Percentiles rank a stretch among this genome's conserved stretches.
Conservation (phyloP, 2,888 invertebrate species). For the Tinea pellionella region DNA sequence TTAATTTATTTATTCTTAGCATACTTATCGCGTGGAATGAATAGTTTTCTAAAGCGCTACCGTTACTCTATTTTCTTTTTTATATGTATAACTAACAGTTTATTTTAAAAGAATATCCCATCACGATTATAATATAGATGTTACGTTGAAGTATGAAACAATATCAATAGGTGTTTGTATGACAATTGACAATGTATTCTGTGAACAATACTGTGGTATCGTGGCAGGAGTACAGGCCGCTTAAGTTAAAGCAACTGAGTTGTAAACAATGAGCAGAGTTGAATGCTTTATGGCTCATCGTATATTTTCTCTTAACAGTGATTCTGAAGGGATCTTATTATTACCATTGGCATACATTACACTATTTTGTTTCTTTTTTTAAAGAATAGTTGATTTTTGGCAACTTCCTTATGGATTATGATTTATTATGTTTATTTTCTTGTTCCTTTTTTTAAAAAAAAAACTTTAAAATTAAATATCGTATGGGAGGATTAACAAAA, state of each 20-base stretch:
- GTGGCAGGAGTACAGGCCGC: background rate
- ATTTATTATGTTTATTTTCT: slow-evolving; percentile 30
- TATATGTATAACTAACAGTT: slow-evolving; percentile 1
- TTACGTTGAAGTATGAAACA: background rate
- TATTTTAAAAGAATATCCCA: background rate
- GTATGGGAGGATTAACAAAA: background rate
- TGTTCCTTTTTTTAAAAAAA: background rate
- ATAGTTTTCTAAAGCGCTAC: slow-evolving; percentile 60
- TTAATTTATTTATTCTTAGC: background rate
- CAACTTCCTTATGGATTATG: slow-evolving; percentile 45
- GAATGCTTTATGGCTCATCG: slow-evolving; percentile 39
- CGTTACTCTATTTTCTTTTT: slow-evolving; percentile 26
- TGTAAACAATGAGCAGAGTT: slow-evolving; percentile 20
- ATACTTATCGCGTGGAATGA: slow-evolving; percentile 54
- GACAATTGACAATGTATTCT: background rate
- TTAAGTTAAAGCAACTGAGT: background rate
- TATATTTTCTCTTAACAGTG: slow-evolving; percentile 44
- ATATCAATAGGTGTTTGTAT: background rate
- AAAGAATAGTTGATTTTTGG: slow-evolving; percentile 13
- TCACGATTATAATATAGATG: background rate
- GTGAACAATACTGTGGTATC: background rate
- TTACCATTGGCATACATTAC: slow-evolving; percentile 30
- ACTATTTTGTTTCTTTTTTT: no score
- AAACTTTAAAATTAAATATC: no score
- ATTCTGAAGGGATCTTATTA: slow-evolving; percentile 23